These are phyloP conservation scores for Tetraodon nigroviridis DNA, from an alignment of 2,113 vertebrate species.

Conservation along the genomic window DNA sequence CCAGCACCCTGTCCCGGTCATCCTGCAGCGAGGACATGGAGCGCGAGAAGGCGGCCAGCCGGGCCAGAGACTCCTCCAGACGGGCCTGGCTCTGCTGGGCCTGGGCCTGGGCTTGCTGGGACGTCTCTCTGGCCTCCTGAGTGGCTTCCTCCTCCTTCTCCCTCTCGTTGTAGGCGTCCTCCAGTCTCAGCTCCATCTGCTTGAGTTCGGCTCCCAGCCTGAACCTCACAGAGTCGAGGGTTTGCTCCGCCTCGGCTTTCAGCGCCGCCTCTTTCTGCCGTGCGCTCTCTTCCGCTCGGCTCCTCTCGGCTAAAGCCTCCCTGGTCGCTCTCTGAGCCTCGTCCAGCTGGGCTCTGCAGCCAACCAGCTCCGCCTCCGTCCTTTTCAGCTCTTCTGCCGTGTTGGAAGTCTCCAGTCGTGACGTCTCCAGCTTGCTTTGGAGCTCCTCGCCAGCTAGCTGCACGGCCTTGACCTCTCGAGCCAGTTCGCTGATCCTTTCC, in stretches of 20 bases:
- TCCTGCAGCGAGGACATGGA: conserved; percentile 98
- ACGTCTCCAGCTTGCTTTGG: conserved; percentile 72
- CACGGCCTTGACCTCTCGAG: conserved; percentile 80
- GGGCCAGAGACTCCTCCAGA: conserved; percentile 84
- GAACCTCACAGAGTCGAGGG: conserved; percentile 82
- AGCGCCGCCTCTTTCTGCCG: conserved; percentile 71
- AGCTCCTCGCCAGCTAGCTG: conserved; percentile 78
- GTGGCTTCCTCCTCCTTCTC: conserved; percentile 71
- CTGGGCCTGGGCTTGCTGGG: conserved; percentile 74
- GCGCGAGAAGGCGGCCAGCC: conserved; percentile 88
- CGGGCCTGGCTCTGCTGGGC: conserved; percentile 77
- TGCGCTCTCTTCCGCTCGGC: conserved; percentile 60
- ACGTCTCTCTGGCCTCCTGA: conserved; percentile 65
- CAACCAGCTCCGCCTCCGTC: conserved; percentile 74
- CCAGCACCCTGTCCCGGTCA: conserved; percentile 89
- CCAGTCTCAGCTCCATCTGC: conserved; percentile 81
- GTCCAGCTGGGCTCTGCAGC: conserved; percentile 75
- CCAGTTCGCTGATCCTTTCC: conserved; percentile 86
- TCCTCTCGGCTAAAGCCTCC: conserved; percentile 76
- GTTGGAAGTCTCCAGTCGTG: conserved; percentile 63
- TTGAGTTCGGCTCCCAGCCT: conserved; percentile 79
- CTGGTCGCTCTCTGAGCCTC: conserved; percentile 79
- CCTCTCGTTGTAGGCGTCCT: conserved; percentile 75
- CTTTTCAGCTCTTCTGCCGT: conserved; percentile 70
- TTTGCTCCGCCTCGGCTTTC: conserved; percentile 83